These are phyloP conservation scores for Xylota sylvarum DNA, from an alignment of 2,888 invertebrate genomes.

Conservation along the genomic window DNA sequence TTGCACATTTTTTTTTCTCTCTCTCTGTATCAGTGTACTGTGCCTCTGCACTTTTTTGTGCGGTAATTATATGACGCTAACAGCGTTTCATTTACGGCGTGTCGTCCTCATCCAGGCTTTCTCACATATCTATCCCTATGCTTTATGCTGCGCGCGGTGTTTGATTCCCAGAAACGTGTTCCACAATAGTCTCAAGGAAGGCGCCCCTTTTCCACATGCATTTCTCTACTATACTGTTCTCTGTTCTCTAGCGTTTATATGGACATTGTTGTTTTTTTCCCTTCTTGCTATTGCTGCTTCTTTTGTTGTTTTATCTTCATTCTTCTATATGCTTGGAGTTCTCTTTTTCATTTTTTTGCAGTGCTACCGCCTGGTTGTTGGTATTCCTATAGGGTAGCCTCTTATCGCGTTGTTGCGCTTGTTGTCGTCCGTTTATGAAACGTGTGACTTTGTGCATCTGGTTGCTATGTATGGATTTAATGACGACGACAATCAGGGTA, in stretches of 20 bases:
- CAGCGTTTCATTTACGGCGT: conserved; percentile 75
- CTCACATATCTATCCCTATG: conserved; percentile 74
- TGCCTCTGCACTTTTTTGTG: conserved; percentile 59
- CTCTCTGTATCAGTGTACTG: conserved; percentile 19
- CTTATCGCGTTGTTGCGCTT: conserved; percentile 76
- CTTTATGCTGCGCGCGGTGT: conserved; percentile 74
- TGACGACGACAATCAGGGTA: conserved; percentile 76
- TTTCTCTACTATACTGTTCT: conserved; percentile 64
- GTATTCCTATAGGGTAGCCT: conserved; percentile 72
- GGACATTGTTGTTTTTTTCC: conserved; percentile 61
- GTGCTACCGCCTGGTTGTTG: conserved; percentile 69
- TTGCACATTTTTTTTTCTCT: conserved; percentile 31
- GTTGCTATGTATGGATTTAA: conserved; percentile 67
- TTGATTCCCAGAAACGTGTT: conserved; percentile 77
- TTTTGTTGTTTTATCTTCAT: conserved; percentile 42
- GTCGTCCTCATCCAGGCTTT: conserved; percentile 76
- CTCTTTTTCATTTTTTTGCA: conserved; percentile 32
- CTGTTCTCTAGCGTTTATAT: conserved; percentile 68
- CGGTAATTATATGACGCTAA: conserved; percentile 76
- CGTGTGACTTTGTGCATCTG: conserved; percentile 77
- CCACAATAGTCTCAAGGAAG: conserved; percentile 76
- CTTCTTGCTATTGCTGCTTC: conserved; percentile 40
- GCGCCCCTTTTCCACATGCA: conserved; percentile 77
- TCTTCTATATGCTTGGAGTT: conserved; percentile 39
- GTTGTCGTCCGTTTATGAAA: conserved; percentile 76